phyloP scores from a whole-genome alignment of 2,113 vertebrate genomes.

The Corythornis cristatus region DNA sequence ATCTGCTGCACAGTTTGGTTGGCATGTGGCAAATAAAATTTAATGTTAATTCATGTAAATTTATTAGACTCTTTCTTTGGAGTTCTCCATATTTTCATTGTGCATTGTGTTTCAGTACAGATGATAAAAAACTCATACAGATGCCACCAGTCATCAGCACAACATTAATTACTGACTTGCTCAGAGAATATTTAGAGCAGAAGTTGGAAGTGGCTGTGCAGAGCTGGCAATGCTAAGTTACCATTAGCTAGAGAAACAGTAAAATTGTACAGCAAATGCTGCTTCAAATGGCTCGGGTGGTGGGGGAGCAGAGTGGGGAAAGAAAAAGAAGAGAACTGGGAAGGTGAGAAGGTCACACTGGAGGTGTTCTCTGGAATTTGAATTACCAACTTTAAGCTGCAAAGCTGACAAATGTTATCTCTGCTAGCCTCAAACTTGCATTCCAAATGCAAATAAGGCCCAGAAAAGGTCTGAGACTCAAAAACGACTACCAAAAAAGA shows the following conservation, averaged over 20 bases:
- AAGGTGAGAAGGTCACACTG: neutral
- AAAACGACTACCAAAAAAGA: neutral
- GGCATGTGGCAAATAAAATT: constrained; percentile 66
- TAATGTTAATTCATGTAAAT: constrained; percentile 63
- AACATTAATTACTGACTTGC: constrained; percentile 49
- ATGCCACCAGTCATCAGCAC: constrained; percentile 37
- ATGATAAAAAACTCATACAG: constrained; percentile 48
- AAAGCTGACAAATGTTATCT: constrained; percentile 22
- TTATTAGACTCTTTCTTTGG: constrained; percentile 44
- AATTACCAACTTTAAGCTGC: neutral
- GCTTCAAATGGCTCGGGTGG: neutral
- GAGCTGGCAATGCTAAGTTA: neutral
- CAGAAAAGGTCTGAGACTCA: neutral
- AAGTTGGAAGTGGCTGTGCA: neutral
- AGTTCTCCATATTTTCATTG: constrained; percentile 10
- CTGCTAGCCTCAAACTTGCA: neutral
- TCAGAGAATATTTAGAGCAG: constrained; percentile 5
- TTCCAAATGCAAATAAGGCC: constrained; percentile 34
- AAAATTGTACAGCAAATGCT: neutral
- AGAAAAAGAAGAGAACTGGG: neutral
- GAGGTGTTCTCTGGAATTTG: neutral
- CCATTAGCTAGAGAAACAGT: neutral
- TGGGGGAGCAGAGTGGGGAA: too few species aligned
- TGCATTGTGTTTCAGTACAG: constrained; percentile 24
- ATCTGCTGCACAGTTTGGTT: constrained; percentile 47